Conservation (phyloP, 2,797 vertebrate genomes). For the Acanthurus lineatus region DNA sequence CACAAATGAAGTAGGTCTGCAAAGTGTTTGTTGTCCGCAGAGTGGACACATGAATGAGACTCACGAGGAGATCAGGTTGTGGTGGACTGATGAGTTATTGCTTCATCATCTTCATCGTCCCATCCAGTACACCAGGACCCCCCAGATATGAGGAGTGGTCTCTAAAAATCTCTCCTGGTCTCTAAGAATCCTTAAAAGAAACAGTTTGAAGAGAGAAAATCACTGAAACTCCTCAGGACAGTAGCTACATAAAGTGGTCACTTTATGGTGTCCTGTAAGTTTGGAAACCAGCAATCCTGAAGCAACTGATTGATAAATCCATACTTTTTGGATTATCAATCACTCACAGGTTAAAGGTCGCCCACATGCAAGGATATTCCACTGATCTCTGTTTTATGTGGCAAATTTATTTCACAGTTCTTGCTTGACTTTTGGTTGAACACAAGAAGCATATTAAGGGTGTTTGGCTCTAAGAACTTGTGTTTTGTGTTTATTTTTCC, state of each 20-base stretch:
- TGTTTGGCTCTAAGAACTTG: not conserved
- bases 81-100: too few relatives aligned
- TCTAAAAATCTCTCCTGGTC: not conserved
- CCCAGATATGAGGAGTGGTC: not conserved
- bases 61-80: not conserved
- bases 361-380: not conserved
- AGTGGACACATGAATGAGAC: not conserved
- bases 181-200: not conserved
- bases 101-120: not conserved
- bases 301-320: not conserved
- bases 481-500: not conserved
- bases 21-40: not conserved
- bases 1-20: constrained; percentile 81
- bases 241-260: not conserved
- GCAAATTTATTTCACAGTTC: not conserved
- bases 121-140: not conserved
- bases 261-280: too few relatives aligned
- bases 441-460: not conserved
- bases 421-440: not conserved
- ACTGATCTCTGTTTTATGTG: not conserved
- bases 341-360: not conserved
- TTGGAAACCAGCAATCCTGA: not conserved
- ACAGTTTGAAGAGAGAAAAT: not conserved
- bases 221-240: not conserved
- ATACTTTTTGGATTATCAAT: not conserved